Base-by-base conservation (phyloP, 2,797 vertebrate genomes). In the Geotria australis region DNA sequence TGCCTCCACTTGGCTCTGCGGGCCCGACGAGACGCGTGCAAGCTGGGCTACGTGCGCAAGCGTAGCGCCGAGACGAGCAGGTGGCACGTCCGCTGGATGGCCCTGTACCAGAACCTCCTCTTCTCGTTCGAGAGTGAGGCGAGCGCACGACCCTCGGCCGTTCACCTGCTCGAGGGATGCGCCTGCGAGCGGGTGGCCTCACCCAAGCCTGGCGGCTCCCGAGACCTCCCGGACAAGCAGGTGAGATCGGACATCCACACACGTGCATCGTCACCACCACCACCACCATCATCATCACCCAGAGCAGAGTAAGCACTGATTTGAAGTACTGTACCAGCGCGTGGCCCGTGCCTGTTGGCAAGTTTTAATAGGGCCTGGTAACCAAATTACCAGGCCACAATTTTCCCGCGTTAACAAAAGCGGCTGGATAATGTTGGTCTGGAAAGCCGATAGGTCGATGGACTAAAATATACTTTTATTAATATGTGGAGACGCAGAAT, bases 11-110 rank as follows among this genome's bases (percentile, higher is more conserved):
- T 83, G 64, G 76, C 79, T 49, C 63, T 73, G 60, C 64, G 79
- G 58, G 80, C 80, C 67, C 78, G 79, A 64, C 80, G 77, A 64
- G 80, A 82, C 61, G 79, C 78, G 63, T 77, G 76, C 63, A 79
- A 78, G 68, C 75, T 78, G 60, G 79, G 79, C 59, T 75, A 70
- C 65, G 71, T 83, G 61, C 73, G 76, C 70, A 83, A 81, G 72
- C 79, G 76, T 72, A 74, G 74, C 7, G 68, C 80, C 14, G 80
- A 83, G 65, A 78, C 77, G 61, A 83, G 73, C 70, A 75, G 77
- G 64, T 83, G 79, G 79, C 79, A 83, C 63, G 79, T 81, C 58
- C 81, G 78, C 71, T 83, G 74, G 73, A 81, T 83, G 66, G 79
- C 79, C 3, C 77, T 83, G 8, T 80, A 79, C 69, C 80, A 83